Evolutionary conservation across 2,888 invertebrate genomes (phyloP).

Genomic region (Lochmaea capreae): DNA sequence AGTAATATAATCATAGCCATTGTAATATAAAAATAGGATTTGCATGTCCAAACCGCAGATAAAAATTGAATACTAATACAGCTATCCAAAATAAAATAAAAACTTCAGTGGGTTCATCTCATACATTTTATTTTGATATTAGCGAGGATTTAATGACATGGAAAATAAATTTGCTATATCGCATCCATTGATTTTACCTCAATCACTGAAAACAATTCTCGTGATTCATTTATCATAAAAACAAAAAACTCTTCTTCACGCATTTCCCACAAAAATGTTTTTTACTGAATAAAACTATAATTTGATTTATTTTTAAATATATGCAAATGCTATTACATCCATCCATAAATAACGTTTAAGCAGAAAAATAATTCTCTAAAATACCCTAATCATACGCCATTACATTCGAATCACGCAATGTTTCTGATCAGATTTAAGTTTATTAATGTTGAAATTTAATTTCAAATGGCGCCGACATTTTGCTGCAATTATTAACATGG

Average conservation of each 20-base stretch:
- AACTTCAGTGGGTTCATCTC: too few relatives aligned
- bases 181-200: neutral
- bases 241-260: slow-evolving; percentile 5
- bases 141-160: too few relatives aligned
- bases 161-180: too few relatives aligned
- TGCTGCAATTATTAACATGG: slow-evolving; percentile 41
- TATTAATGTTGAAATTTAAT: slow-evolving; percentile 48
- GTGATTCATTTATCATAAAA: slow-evolving; percentile 2
- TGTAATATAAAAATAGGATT: too few relatives aligned
- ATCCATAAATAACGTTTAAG: slow-evolving; percentile 39
- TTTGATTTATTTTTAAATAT: slow-evolving; percentile 39
- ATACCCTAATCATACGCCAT: slow-evolving; percentile 52
- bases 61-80: too few relatives aligned
- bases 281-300: slow-evolving; percentile 34
- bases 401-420: slow-evolving; percentile 52
- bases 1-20: too few relatives aligned
- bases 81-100: too few relatives aligned
- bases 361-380: slow-evolving; percentile 42
- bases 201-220: neutral
- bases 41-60: too few relatives aligned
- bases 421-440: slow-evolving; percentile 50
- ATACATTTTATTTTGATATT: too few relatives aligned
- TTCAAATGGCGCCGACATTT: slow-evolving; percentile 46
- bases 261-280: slow-evolving; percentile 22
- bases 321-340: slow-evolving; percentile 40